Base-by-base conservation (phyloP, 1,140 invertebrate genomes). In the Eupristina koningsbergeri region DNA sequence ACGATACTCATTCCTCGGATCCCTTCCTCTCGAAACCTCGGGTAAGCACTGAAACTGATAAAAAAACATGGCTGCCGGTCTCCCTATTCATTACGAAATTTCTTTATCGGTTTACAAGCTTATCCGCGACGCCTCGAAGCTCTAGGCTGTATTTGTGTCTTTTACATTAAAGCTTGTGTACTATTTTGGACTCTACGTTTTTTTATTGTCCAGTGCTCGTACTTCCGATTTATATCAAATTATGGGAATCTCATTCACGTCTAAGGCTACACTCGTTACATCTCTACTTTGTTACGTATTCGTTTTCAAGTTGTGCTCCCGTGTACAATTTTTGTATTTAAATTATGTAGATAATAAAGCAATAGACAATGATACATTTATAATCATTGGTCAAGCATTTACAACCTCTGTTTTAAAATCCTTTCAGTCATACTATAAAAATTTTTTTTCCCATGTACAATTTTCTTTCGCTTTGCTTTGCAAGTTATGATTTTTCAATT, bases 21-120 rank as follows among this genome's bases (percentile, higher is more conserved):
- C 82, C 78, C 86, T 74, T 84, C 69, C 86, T 64, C 86, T 74
- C 81, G 80, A 19, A 64, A 36, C 26, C 19, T 45, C 71, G 84
- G 81, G 73, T 84, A 87, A 89, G 85, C 87, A 86, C 87, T 77
- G 87, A 81, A 53, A 79, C 86, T 88, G 90, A 90, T 91, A 90
- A 91, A 84, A 76, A 91, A 89, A 89, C 82, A 45, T 73, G 80
- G 58, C 77, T 58, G 45, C 31, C 71, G 53, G 45, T 82, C 82
- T 84, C 87, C 87, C 86, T 89, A 91, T 92, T 92, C 91, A 91
- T 91, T 91, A 91, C 90, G 87, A 90, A 90, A 92, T 92, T 91
- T 91, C 90, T 92, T 92, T 92, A 91, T 91, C 89, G 87, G 87
- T 91, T 92, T 91, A 91, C 89, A 89, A 91, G 90, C 85, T 87